Conservation (phyloP, 2,797 vertebrate species). For the Pipistrellus pygmaeus region DNA sequence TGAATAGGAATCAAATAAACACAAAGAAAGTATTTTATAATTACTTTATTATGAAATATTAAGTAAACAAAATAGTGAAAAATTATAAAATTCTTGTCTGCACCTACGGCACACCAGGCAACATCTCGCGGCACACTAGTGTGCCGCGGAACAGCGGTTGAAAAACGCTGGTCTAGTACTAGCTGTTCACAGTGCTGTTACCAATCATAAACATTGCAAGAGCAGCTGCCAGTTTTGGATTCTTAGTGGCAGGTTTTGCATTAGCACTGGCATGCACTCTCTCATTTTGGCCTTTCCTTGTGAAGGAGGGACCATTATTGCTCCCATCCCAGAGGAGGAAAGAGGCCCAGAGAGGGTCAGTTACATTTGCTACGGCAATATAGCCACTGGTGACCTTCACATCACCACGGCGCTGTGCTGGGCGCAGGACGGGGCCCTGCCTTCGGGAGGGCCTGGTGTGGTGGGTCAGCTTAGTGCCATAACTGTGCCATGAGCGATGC, state of each 20-base stretch:
- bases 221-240: slow-evolving; percentile 1
- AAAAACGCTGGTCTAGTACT: background rate
- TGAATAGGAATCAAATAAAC: too few relatives aligned
- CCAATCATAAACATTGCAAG: background rate
- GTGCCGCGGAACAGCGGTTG: too few relatives aligned
- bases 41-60: too few relatives aligned
- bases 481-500: background rate
- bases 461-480: background rate
- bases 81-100: too few relatives aligned
- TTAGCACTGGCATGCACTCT: background rate
- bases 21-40: too few relatives aligned
- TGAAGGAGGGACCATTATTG: background rate
- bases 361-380: background rate
- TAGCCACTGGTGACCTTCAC: background rate
- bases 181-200: background rate
- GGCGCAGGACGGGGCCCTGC: background rate
- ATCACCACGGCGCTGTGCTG: background rate
- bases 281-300: background rate
- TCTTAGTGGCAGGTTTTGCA: background rate
- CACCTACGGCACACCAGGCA: too few relatives aligned
- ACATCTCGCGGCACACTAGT: too few relatives aligned
- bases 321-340: background rate
- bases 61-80: too few relatives aligned
- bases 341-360: background rate
- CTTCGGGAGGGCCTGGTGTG: background rate